Evolutionary conservation across 2,888 invertebrate species (phyloP), one percentile per base, ranked within the genome.

Genomic region (Torymus auratus): DNA sequence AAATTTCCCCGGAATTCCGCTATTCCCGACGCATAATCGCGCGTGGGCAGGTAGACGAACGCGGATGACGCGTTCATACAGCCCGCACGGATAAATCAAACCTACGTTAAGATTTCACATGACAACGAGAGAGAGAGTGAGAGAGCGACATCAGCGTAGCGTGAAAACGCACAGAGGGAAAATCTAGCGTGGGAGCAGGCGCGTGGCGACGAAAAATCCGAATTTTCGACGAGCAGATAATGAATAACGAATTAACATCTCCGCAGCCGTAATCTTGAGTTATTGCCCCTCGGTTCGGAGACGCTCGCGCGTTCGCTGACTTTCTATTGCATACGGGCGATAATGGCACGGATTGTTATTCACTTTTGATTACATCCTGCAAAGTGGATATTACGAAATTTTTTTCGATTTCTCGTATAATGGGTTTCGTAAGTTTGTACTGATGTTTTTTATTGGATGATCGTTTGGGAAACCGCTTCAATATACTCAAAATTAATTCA

Each of bases 41-140:
- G 83, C 86, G 86, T 85, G 85, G 86, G 84, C 81, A 28, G 60
- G 58, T 81, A 83, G 68, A 74, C 69, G 83, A 77, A 71, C 53
- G 56, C 28, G 64, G 52, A 77, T 77, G 77, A 77, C 64, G 55
- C 77, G 69, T 62, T 56, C 70, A 69, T 52, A 68, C 67, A 60
- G 56, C 61, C 75, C 81, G 82, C 83, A 77, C 77, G 83, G 83
- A 85, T 86, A 84, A 84, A 84, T 83, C 83, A 84, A 85, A 84
- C 82, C 83, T 81, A 84, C 84, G 84, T 82, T 83, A 82, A 81
- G 82, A 83, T 82, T 83, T 81, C 74, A 77, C 70, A 62, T 64
- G 60, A 7, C 60, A 52, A 50, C 20, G 50, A 28, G 28, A 3
- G 28, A 28, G 28, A 28, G 28, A 7, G 28, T 4, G 2, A 28